Evolutionary conservation across 2,797 vertebrate genomes (phyloP).

Genomic region (Hirundo rustica): DNA sequence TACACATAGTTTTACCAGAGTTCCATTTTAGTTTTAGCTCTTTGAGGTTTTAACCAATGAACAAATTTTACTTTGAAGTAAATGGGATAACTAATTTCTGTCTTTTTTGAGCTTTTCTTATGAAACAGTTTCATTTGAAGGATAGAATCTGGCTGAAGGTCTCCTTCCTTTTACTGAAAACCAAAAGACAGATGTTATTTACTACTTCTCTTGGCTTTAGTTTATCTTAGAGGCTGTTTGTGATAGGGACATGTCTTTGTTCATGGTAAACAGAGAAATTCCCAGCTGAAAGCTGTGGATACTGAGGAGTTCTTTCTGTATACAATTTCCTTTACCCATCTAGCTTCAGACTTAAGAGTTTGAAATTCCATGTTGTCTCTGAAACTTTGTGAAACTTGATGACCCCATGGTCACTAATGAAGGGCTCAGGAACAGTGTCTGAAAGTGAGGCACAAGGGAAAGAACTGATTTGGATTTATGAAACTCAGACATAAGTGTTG

Average conservation of each 20-base stretch:
- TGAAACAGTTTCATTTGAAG: neutral
- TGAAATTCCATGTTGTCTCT: neutral
- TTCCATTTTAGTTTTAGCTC: neutral
- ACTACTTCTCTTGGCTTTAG: neutral
- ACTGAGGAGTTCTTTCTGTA: neutral
- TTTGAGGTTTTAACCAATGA: neutral
- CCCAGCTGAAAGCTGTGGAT: neutral
- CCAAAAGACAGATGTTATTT: neutral
- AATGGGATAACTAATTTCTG: neutral
- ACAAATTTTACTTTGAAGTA: neutral
- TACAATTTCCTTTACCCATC: neutral
- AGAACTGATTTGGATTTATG: neutral
- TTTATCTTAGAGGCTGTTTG: slow-evolving; percentile 34
- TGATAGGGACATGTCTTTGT: neutral
- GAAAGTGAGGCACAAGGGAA: neutral
- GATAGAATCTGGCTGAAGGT: neutral
- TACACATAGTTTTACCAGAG: neutral
- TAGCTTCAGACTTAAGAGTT: neutral
- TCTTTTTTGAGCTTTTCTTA: neutral
- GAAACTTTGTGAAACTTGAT: neutral
- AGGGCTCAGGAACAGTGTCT: neutral
- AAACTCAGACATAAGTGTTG: neutral
- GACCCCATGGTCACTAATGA: neutral
- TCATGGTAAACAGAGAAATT: slow-evolving; percentile 6
- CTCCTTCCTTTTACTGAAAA: neutral